Evolutionary conservation across 2,797 vertebrate genomes (phyloP), one percentile per base, ranked within the genome.

Genomic region (Coilia nasus): DNA sequence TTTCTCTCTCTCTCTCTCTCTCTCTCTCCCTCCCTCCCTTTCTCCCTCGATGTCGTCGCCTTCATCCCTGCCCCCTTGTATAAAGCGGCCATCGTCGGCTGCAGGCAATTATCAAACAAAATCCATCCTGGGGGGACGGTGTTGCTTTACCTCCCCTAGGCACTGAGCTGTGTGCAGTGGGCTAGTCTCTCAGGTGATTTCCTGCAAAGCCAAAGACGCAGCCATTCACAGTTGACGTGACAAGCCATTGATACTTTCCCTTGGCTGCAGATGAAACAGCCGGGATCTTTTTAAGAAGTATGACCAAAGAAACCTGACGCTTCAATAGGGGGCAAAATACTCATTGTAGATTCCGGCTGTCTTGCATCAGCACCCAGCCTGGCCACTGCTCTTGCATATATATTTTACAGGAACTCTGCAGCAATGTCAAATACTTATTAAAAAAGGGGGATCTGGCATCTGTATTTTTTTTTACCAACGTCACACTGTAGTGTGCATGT

Each of bases 151-250:
- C 12, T 6, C 67, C 67, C 14, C 31, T 14, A 14, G 35, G 67
- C 28, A 12, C 12, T 75, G 31, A 35, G 28, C 67, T 54, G 11
- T 56, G 6, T 19, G 67, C 21, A 2, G 23, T 31, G 35, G 9
- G 64, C 25, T 21, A 11, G 46, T 21, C 54, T 84, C 83, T 31
- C 67, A 54, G 64, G 83, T 84, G 83, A 78, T 84, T 28, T 84
- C 83, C 31, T 54, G 44, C 47, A n/a, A 54, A 84, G 54, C 28
- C 82, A 4, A 11, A 54, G 50, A 54, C 50, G 14, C n/a, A 11
- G n/a, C n/a, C 23, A 28, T 64, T 64, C 62, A 44, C 28, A 71
- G 67, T 6, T 23, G 17, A 83, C 47, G 47, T 19, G 83, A 25
- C 35, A 41, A 28, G 15, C 15, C 47, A 31, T 50, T 83, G 67